Base-by-base conservation (phyloP, 2,113 vertebrate genomes). In the Gopherus evgoodei region DNA sequence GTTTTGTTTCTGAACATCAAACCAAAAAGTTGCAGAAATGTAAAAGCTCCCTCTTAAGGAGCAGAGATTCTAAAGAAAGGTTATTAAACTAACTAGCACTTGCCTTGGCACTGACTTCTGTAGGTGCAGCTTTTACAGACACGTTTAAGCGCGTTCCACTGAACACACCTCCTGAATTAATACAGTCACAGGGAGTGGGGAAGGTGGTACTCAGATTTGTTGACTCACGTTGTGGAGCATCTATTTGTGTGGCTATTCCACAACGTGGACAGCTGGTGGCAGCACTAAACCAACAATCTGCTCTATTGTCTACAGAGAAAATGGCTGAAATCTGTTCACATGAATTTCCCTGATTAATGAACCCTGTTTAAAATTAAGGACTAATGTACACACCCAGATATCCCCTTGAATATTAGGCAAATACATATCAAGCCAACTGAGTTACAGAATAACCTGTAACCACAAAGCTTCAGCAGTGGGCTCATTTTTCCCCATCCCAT, bases 61-160 rank as follows among this genome's bases (percentile, higher is more conserved):
- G 69, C 83, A 57, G 92, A 78, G 79, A 79, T 88, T 82, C 62
- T 81, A 57, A 88, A 42, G 69, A 75, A 42, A 90, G 90, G 59
- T 85, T 89, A 6, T 90, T 92, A 27, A 47, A 76, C 75, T 95
- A 89, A 93, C 62, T 47, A 75, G 65, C 42, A 2, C 65, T 91
- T 85, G 53, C 72, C 44, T 29, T 93, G 81, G 3, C 16, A 42
- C 75, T 95, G 91, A 8, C 90, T 96, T 78, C 84, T 72, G 9
- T 0, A 1, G 90, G 65, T 85, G 91, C 8, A 12, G 79, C 92
- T 78, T 96, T 97, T 96, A 91, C 76, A 53, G 89, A 89, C 7
- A 79, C 75, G 50, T 78, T 91, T 94, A 90, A 96, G 85, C 81
- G 11, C 21, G 44, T 86, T 88, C 57, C 19, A 22, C 92, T 93